Evolutionary conservation across 2,113 vertebrate genomes (phyloP).

Genomic region (Suricata suricatta): DNA sequence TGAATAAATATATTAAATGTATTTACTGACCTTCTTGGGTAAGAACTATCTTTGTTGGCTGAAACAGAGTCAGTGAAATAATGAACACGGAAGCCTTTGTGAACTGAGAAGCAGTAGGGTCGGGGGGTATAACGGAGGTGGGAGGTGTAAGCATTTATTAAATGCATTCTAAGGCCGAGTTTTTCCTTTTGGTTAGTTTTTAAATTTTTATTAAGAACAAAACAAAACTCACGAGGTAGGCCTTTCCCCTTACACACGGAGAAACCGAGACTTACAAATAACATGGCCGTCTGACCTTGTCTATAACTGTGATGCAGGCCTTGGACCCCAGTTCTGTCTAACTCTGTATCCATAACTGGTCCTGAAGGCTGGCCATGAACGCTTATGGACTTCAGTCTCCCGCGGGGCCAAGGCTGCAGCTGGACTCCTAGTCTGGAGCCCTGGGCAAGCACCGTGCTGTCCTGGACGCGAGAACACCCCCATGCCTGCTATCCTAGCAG

Average conservation of each 20-base stretch:
- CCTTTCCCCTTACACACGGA: neutral
- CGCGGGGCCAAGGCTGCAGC: neutral
- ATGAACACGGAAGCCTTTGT: neutral
- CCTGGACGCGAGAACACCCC: neutral
- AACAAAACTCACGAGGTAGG: neutral
- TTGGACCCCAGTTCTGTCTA: neutral
- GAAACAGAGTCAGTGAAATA: neutral
- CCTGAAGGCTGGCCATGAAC: neutral
- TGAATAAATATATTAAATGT: neutral
- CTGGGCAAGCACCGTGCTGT: neutral
- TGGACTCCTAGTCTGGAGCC: neutral
- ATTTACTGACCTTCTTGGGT: slow-evolving; percentile 20
- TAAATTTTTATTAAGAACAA: neutral
- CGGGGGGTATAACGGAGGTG: fast-evolving
- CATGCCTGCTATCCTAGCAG: neutral
- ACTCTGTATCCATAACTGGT: neutral
- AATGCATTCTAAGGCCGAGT: neutral
- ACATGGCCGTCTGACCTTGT: neutral
- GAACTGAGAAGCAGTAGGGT: neutral
- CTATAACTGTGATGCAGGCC: neutral
- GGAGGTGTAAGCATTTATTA: neutral
- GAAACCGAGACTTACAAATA: neutral
- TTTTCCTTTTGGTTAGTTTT: neutral
- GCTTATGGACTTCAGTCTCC: neutral
- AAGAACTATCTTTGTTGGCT: slow-evolving; percentile 1